A percentile compares a stretch with the other conserved stretches of the same genome.
Evolutionary conservation across 2,113 vertebrate genomes (phyloP).

Genomic region (Cynopterus brachyotis): DNA sequence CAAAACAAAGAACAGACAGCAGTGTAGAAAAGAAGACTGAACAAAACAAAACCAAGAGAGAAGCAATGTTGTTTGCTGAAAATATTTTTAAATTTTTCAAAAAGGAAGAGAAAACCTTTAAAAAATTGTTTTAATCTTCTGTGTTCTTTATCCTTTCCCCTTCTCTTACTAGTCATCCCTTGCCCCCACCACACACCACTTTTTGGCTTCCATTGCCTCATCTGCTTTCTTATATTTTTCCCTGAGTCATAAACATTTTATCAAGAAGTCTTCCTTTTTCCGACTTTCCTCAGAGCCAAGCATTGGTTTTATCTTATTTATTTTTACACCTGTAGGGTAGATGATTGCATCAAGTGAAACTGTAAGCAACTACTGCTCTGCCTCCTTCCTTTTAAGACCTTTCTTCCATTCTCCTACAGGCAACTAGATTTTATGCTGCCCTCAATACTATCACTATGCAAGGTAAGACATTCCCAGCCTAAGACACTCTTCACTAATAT

Average conservation of each 20-base stretch:
- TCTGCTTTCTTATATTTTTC: conserved; percentile 65
- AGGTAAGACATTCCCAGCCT: background rate
- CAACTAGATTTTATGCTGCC: background rate
- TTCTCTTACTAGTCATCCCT: conserved; percentile 41
- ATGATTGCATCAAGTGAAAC: background rate
- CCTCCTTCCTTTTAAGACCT: background rate
- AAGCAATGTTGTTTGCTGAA: conserved; percentile 80
- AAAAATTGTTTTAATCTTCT: conserved; percentile 70
- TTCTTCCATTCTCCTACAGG: background rate
- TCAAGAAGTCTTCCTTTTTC: conserved; percentile 27
- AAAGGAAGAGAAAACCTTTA: conserved; percentile 72
- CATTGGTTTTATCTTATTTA: conserved; percentile 22
- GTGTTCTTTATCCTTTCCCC: conserved; percentile 40
- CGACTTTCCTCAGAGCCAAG: conserved; percentile 14
- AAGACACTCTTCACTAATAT: background rate
- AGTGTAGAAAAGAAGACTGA: conserved; percentile 70
- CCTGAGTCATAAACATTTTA: conserved; percentile 72
- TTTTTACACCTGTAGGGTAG: background rate
- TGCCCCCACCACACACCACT: background rate
- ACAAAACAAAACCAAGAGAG: conserved; percentile 75
- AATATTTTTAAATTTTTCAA: conserved; percentile 78
- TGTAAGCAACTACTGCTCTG: background rate
- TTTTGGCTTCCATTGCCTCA: conserved; percentile 64
- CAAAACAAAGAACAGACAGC: conserved; percentile 80
- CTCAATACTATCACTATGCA: background rate